These are phyloP conservation scores for Peromyscus californicus DNA, from an alignment of 2,113 vertebrate species.

Conservation along the genomic window DNA sequence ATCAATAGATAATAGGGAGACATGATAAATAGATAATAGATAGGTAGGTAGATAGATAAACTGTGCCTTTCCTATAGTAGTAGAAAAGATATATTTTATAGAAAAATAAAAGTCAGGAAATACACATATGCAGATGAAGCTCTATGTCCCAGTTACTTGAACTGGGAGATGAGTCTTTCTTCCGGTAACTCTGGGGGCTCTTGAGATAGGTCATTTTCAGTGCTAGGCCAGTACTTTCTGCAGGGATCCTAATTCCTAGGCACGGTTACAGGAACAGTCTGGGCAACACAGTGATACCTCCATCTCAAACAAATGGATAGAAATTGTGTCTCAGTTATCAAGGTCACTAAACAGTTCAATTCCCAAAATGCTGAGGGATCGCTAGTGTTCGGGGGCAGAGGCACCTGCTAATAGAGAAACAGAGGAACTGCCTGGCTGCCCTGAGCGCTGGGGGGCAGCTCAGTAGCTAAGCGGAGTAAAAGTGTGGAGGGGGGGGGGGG, in stretches of 20 bases:
- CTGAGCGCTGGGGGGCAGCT: not conserved
- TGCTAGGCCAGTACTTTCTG: not conserved
- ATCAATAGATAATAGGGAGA: not conserved
- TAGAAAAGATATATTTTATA: not conserved
- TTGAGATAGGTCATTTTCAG: not conserved
- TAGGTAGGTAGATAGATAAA: not conserved
- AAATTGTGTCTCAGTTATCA: not conserved
- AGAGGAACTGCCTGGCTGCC: not conserved
- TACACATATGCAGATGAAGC: not conserved
- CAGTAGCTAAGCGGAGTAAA: not conserved
- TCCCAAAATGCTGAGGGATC: constrained; percentile 1
- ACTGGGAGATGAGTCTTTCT: not conserved
- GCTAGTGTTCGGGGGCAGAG: not conserved
- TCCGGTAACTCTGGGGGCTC: not conserved
- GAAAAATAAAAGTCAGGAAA: not conserved
- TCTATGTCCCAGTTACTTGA: not conserved
- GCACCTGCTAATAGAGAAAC: not conserved
- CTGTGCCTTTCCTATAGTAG: not conserved
- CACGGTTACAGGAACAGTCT: not conserved
- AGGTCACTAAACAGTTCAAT: not conserved
- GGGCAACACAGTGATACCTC: not conserved
- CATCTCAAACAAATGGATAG: not conserved
- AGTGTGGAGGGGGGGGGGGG: not conserved
- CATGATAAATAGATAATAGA: not conserved
- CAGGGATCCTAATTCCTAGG: not conserved